Evolutionary conservation across 2,113 vertebrate species (phyloP).

Genomic region (Dolichallabes microphthalmus): DNA sequence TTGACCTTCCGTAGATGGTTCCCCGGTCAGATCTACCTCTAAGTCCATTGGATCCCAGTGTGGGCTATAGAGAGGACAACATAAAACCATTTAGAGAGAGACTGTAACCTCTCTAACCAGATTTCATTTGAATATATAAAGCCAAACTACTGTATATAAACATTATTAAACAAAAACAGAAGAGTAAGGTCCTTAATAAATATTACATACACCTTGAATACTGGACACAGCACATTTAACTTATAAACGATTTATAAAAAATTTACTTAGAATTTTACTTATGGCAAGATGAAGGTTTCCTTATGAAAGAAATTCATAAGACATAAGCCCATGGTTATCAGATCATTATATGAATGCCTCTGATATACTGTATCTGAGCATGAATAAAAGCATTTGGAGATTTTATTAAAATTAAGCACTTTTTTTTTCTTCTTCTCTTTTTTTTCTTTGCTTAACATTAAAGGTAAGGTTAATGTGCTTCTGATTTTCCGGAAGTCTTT

Average conservation of each 20-base stretch:
- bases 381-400: background rate
- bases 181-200: background rate
- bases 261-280: too few species aligned
- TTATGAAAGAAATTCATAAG: too few species aligned
- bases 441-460: too few species aligned
- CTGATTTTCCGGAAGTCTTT: too few species aligned
- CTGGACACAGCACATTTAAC: background rate
- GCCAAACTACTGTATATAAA: background rate
- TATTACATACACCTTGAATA: background rate
- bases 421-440: too few species aligned
- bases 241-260: too few species aligned
- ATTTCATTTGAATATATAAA: background rate
- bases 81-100: background rate
- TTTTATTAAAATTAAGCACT: too few species aligned
- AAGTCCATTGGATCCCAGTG: background rate
- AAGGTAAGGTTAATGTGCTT: too few species aligned
- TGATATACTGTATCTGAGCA: background rate
- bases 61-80: background rate
- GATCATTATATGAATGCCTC: background rate
- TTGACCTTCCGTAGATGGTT: too few species aligned
- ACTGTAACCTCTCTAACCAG: background rate
- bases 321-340: background rate
- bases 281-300: too few species aligned
- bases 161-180: too few species aligned
- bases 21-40: background rate